A percentile compares a stretch with the other conserved stretches of the same genome.
phyloP scores from a whole-genome alignment of 2,113 vertebrate species.

The Megalops atlanticus region DNA sequence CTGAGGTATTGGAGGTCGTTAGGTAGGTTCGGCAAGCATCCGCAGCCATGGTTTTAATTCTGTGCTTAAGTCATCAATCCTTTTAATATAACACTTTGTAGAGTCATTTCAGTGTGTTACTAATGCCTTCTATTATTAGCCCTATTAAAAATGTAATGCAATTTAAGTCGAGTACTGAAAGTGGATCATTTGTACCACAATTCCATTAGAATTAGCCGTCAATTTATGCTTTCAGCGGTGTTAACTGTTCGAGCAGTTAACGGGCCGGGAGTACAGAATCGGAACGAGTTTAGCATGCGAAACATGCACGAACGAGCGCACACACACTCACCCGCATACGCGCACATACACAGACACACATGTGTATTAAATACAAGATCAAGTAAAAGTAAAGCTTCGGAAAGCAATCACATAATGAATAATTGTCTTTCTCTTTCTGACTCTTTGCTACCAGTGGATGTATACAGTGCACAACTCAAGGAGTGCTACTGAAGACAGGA shows the following conservation, averaged over 20 bases:
- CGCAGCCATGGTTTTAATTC: slow-evolving; percentile 59
- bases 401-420: no score
- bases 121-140: slow-evolving; percentile 69
- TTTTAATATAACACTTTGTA: slow-evolving; percentile 67
- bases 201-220: slow-evolving; percentile 65
- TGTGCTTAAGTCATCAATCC: slow-evolving; percentile 62
- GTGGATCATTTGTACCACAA: slow-evolving; percentile 63
- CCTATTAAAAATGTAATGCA: slow-evolving; percentile 67
- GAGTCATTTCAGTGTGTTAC: slow-evolving; percentile 55
- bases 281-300: no score
- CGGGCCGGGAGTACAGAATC: slow-evolving; percentile 41
- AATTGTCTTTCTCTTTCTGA: no score
- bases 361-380: slow-evolving; percentile 4
- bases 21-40: slow-evolving; percentile 64
- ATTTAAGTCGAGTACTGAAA: slow-evolving; percentile 63
- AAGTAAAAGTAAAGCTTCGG: no score
- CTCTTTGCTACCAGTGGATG: no score
- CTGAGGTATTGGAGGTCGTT: slow-evolving; percentile 51
- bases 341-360: slow-evolving; percentile 29
- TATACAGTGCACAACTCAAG: not conserved
- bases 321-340: slow-evolving; percentile 54
- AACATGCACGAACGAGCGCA: no score
- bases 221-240: slow-evolving; percentile 65
- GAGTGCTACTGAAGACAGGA: not conserved
- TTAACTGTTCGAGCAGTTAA: slow-evolving; percentile 52